Conservation (phyloP, 1,140 invertebrate species). For the Akabosia matsudoensis region DNA sequence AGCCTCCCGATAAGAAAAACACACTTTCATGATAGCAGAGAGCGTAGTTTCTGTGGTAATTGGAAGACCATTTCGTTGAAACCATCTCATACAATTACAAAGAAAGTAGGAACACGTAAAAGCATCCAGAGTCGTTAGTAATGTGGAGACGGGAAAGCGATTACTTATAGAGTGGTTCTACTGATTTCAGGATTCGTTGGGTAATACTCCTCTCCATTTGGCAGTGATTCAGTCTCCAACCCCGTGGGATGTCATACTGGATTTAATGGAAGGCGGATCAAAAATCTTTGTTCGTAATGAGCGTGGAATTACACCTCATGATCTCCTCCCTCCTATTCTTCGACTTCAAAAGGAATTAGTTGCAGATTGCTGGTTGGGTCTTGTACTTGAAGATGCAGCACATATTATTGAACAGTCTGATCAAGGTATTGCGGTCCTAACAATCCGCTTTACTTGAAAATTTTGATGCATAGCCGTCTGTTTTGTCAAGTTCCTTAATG, state of each 20-base stretch:
- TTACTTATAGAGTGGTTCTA: background rate
- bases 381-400: constrained; percentile 48
- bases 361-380: constrained; percentile 52
- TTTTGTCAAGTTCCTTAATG: background rate
- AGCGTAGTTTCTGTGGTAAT: no score
- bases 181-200: constrained; percentile 53
- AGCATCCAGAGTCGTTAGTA: background rate
- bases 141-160: background rate
- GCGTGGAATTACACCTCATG: constrained; percentile 53
- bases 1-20: no score
- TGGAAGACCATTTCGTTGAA: no score
- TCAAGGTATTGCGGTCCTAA: constrained; percentile 26
- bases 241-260: constrained; percentile 56
- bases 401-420: constrained; percentile 44
- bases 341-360: constrained; percentile 55
- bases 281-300: constrained; percentile 54
- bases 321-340: constrained; percentile 54
- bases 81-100: no score
- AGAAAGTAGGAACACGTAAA: no score
- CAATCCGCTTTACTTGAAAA: background rate
- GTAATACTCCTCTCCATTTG: constrained; percentile 60
- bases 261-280: constrained; percentile 57
- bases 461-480: constrained; percentile 4
- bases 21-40: no score
- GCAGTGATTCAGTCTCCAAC: constrained; percentile 56